Evolutionary conservation across 2,113 vertebrate genomes (phyloP), one percentile per base, ranked within the genome.

Genomic region (Xiphophorus maculatus): DNA sequence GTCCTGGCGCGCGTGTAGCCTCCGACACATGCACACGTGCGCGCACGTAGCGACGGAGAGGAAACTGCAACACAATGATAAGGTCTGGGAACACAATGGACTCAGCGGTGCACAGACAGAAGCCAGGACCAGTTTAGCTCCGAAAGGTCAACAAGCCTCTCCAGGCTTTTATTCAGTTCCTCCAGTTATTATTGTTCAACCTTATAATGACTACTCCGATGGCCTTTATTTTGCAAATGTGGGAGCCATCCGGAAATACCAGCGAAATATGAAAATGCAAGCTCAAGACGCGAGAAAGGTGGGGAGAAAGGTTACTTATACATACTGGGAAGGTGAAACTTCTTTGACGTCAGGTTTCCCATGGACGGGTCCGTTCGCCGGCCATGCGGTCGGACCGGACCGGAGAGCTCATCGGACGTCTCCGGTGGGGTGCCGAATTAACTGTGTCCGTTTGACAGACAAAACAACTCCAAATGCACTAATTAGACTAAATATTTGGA

Each of bases 31-130:
- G 80, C 88, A 87, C 80, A 81, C 30, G 63, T 79, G 78, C 83
- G 69, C 90, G 76, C 82, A 72, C 73, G 28, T 87, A 74, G 84
- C 80, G 63, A 79, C 10, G 79, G 79, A 91, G 87, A 94, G 94
- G 94, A 95, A 95, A 84, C 94, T 95, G 94, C 91, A 93, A 84
- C 88, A 93, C 91, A 93, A 93, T 95, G 94, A 95, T 94, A 95
- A 95, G 93, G 81, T 89, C 80, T 90, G 84, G 73, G 90, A 94
- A 93, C 90, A 95, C 94, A 95, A 95, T 95, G 90, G 93, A 82
- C 86, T 77, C 86, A 80, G 88, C 88, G 75, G 91, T 88, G 87
- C 85, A 92, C 92, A 94, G 91, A 93, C 92, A 90, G 87, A 92
- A 91, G 90, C 89, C 92, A 91, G 90, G 92, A 92, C 92, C 88